A percentile compares a stretch with the other conserved stretches of the same genome.
phyloP scores from a whole-genome alignment of 2,888 invertebrate genomes.

The Sturmia bella region DNA sequence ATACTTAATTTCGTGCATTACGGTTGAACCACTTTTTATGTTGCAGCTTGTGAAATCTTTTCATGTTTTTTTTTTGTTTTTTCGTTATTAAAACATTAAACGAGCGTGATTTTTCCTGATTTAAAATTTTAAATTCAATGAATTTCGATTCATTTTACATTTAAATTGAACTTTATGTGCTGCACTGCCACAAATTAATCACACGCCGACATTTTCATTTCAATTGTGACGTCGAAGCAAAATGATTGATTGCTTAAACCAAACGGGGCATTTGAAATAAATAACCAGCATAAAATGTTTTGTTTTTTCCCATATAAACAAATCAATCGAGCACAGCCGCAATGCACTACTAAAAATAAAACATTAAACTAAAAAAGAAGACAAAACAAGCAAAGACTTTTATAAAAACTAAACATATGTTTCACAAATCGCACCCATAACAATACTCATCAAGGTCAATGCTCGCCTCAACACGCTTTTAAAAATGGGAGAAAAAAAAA shows the following conservation, averaged over 20 bases:
- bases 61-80: too few relatives aligned
- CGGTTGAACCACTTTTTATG: too few relatives aligned
- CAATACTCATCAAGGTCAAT: conserved; percentile 63
- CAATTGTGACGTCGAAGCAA: conserved; percentile 17
- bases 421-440: conserved; percentile 34
- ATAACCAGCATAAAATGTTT: conserved; percentile 3
- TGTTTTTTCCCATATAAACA: not conserved
- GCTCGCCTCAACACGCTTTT: conserved; percentile 47
- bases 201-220: conserved; percentile 33
- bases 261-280: conserved; percentile 28
- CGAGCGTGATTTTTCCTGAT: not conserved
- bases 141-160: not conserved
- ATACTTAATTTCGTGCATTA: too few relatives aligned
- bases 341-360: conserved; percentile 37
- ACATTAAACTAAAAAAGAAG: conserved; percentile 20
- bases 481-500: too few relatives aligned
- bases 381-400: not conserved
- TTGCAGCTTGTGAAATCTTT: too few relatives aligned
- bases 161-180: not conserved
- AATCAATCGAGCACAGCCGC: not conserved
- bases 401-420: conserved; percentile 22
- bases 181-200: not conserved
- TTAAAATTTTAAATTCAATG: not conserved
- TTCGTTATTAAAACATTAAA: too few relatives aligned
- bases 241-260: conserved; percentile 18